These are phyloP conservation scores for Elanus axillaris DNA, from an alignment of 2,113 vertebrate species.

Conservation along the genomic window DNA sequence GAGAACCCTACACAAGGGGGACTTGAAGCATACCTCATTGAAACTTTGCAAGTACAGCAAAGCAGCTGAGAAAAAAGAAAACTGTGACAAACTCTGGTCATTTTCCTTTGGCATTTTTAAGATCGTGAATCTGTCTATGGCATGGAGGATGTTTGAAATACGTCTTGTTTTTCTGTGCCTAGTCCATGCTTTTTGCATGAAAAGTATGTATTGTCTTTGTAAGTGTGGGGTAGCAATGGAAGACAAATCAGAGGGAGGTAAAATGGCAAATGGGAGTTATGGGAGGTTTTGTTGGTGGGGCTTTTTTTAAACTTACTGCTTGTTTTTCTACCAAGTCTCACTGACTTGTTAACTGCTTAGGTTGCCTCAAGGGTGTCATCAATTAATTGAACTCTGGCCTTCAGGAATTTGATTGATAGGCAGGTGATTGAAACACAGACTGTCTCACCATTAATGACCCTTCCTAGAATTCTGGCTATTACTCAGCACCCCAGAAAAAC, in stretches of 20 bases:
- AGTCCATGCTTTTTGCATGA: neutral
- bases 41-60: neutral
- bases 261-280: conserved; percentile 49
- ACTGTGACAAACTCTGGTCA: neutral
- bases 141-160: neutral
- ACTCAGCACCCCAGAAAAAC: conserved; percentile 63
- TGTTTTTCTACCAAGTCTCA: conserved; percentile 71
- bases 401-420: conserved; percentile 71
- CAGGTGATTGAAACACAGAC: conserved; percentile 74
- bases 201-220: conserved; percentile 16
- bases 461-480: conserved; percentile 54
- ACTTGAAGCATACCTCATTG: neutral
- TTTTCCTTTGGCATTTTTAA: neutral
- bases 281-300: neutral
- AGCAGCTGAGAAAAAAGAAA: neutral
- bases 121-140: neutral
- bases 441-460: conserved; percentile 66
- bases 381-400: conserved; percentile 79
- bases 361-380: conserved; percentile 75
- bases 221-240: neutral
- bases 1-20: neutral
- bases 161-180: neutral
- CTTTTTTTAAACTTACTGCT: conserved; percentile 47
- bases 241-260: conserved; percentile 48
- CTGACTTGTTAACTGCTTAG: conserved; percentile 76